Evolutionary conservation across 1,140 invertebrate species (phyloP).

Genomic region (Pomacea maculata): DNA sequence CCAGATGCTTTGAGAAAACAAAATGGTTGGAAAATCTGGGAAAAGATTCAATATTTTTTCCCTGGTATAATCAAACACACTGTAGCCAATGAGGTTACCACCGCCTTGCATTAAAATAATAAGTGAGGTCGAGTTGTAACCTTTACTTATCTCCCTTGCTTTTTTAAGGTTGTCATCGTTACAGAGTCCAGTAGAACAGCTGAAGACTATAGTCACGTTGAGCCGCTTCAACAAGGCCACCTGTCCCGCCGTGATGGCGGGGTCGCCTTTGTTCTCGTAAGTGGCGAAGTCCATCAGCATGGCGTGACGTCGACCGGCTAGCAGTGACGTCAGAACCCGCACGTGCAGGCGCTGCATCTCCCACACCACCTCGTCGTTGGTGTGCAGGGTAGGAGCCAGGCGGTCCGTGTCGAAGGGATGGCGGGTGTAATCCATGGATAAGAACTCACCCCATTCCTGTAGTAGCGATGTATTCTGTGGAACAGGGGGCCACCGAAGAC

Average conservation of each 20-base stretch:
- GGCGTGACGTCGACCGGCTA: conserved; percentile 20
- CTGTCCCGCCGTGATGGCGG: conserved; percentile 36
- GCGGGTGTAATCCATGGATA: too few relatives aligned
- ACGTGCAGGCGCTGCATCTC: conserved; percentile 32
- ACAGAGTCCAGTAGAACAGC: conserved; percentile 22
- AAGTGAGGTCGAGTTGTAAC: conserved; percentile 12
- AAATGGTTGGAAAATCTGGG: conserved; percentile 19
- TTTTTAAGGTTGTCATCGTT: not conserved
- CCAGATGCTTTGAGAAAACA: conserved; percentile 39
- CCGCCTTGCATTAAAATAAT: conserved; percentile 38
- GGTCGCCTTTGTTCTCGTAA: conserved; percentile 41
- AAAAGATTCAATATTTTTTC: conserved; percentile 17
- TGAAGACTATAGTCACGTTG: conserved; percentile 27
- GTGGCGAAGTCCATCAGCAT: conserved; percentile 33
- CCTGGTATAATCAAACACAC: not conserved
- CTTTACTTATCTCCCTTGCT: not conserved
- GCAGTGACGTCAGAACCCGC: conserved; percentile 20
- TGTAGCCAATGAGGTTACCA: conserved; percentile 38
- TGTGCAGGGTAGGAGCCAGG: conserved; percentile 17
- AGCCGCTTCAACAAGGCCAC: conserved; percentile 24
- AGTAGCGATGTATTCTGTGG: too few relatives aligned
- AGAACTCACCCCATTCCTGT: too few relatives aligned
- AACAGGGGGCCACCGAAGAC: too few relatives aligned
- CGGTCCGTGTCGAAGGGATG: conserved; percentile 13
- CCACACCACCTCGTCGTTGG: conserved; percentile 11